Evolutionary conservation across 2,797 vertebrate species (phyloP), one percentile per base, ranked within the genome.

Genomic region (Melopsittacus undulatus): DNA sequence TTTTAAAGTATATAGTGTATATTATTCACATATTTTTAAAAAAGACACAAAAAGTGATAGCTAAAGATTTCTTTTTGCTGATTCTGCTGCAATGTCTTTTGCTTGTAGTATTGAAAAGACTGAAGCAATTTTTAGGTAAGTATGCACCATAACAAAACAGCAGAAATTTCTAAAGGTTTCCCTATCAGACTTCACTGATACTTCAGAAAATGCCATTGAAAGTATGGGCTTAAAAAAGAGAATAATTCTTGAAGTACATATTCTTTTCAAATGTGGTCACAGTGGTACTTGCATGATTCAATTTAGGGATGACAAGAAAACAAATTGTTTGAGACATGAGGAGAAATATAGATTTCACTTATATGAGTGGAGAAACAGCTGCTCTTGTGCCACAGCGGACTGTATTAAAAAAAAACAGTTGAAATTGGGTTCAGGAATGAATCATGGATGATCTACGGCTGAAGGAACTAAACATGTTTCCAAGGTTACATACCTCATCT

Each of bases 11-110:
- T 40, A 57, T 30, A 23, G 26, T 66, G 8, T 18, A 29, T 24
- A 51, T 7, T 4, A 36, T 49, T 51, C 1, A 0, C 27, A 36
- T 0, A 4, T 61, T 56, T 89, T 68, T 69, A 92, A 3, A 48
- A 97, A 96, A 92, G 78, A 66, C 92, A 92, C 76, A 81, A 77
- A 97, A 96, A 30, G n/a, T 46, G 79, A 92, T 29, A 63, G 38
- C 64, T 57, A 93, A 85, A 94, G 85, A n/a, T 56, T 23, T 56
- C 36, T 36, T 36, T 36, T 36, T 36, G 36, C 36, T 36, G 36
- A 36, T 36, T 36, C 36, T 36, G 36, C 36, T 36, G 36, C 36
- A 40, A 40, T 40, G 38, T 40, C 13, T 40, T 40, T 40, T 40
- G 11, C 38, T 40, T 40, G 38, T 40, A 11, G 38, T 40, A 11